These are phyloP conservation scores for Salvator merianae DNA, from an alignment of 2,113 vertebrate genomes.

Conservation along the genomic window DNA sequence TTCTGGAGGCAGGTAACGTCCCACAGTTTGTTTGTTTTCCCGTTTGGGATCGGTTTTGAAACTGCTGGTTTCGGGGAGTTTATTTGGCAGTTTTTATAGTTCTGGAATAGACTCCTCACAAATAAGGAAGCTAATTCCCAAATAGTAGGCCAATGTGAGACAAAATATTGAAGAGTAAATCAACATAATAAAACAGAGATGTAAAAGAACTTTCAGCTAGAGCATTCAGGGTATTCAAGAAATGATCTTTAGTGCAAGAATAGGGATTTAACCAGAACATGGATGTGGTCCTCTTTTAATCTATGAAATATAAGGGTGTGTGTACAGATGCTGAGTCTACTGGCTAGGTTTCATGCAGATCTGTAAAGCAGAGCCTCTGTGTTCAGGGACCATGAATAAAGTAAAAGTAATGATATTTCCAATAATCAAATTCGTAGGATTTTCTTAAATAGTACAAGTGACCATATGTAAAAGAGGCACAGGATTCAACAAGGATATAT, in stretches of 20 bases:
- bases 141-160: background rate
- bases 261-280: background rate
- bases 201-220: background rate
- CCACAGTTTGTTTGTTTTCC: too few species aligned
- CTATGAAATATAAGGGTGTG: background rate
- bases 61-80: too few species aligned
- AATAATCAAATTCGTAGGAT: constrained; percentile 30
- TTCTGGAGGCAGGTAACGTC: too few species aligned
- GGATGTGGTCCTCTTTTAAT: background rate
- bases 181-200: background rate
- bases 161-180: background rate
- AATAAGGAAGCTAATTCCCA: too few species aligned
- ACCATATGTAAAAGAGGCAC: background rate
- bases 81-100: too few species aligned
- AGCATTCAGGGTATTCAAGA: background rate
- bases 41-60: too few species aligned
- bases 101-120: too few species aligned
- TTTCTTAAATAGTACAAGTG: constrained; percentile 6
- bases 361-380: constrained; percentile 26
- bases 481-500: background rate
- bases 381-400: constrained; percentile 12
- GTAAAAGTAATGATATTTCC: constrained; percentile 8
- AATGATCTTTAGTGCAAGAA: background rate
- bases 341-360: background rate
- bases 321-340: background rate